Conservation (phyloP, 2,797 vertebrate species). For the Paramormyrops hopkinsi region DNA sequence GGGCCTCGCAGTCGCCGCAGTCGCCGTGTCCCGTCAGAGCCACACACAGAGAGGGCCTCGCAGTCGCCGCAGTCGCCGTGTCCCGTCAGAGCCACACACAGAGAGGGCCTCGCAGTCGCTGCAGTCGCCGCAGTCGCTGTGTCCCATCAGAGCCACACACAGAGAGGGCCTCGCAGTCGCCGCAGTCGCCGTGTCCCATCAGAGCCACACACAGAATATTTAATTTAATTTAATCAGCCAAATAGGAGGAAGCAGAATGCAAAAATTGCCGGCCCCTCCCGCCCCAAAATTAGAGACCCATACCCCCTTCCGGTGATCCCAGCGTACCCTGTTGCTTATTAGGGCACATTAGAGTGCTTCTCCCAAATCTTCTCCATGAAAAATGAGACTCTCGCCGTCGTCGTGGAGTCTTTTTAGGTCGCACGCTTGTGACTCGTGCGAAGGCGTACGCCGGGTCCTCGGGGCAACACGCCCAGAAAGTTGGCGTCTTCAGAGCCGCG, state of each 20-base stretch:
- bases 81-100: not conserved
- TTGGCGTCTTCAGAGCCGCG: not conserved
- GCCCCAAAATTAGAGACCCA: not conserved
- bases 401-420: not conserved
- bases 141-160: not conserved
- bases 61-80: not conserved
- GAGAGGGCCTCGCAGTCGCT: too few species aligned
- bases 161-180: not conserved
- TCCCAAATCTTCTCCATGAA: not conserved
- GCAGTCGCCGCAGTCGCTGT: not conserved
- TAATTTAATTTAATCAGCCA: not conserved
- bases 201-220: not conserved
- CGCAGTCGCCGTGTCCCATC: not conserved
- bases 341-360: not conserved
- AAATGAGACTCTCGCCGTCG: not conserved
- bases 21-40: too few species aligned
- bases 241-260: not conserved
- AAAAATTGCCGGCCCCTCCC: not conserved
- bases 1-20: not conserved
- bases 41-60: too few species aligned
- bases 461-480: not conserved
- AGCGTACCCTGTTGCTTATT: not conserved
- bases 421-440: not conserved
- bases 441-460: not conserved
- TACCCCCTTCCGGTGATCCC: not conserved